Conservation (phyloP, 2,888 invertebrate genomes). For the Acanthococcus lagerstroemiae region DNA sequence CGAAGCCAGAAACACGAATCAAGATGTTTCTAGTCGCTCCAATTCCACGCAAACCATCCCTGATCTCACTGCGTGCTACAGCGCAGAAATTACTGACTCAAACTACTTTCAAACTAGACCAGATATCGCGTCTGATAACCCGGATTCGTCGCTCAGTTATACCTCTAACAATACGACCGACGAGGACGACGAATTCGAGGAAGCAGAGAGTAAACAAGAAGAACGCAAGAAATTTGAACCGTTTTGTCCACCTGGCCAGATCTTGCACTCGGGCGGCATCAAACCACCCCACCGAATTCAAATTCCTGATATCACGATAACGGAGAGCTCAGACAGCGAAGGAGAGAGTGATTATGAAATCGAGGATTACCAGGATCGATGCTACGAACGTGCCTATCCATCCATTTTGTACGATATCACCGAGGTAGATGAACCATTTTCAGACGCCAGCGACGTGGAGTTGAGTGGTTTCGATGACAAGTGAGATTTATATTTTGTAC, state of each 20-base stretch:
- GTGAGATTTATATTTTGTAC: no score
- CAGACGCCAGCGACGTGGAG: slow-evolving; percentile 27
- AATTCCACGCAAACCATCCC: no score
- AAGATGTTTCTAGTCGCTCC: no score
- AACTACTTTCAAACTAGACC: no score
- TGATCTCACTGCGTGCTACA: background rate
- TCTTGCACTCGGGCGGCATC: no score
- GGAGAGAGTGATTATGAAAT: slow-evolving; percentile 8
- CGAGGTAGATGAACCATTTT: slow-evolving; percentile 29
- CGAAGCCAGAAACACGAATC: no score
- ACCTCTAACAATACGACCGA: no score
- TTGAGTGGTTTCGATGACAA: slow-evolving; percentile 11
- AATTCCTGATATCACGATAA: slow-evolving; percentile 22
- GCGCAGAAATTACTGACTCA: background rate
- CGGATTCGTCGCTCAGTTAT: no score
- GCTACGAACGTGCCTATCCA: slow-evolving; percentile 1
- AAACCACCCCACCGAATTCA: background rate
- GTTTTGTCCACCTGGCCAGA: no score
- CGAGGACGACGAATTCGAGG: slow-evolving; percentile 15
- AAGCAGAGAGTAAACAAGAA: background rate
- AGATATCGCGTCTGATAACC: no score
- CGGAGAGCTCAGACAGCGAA: slow-evolving; percentile 25
- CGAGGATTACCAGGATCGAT: background rate
- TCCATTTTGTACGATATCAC: slow-evolving; percentile 22
- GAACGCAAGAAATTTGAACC: background rate